These are phyloP conservation scores for Nemapogon koenigi DNA, from an alignment of 2,888 invertebrate species.

Conservation along the genomic window DNA sequence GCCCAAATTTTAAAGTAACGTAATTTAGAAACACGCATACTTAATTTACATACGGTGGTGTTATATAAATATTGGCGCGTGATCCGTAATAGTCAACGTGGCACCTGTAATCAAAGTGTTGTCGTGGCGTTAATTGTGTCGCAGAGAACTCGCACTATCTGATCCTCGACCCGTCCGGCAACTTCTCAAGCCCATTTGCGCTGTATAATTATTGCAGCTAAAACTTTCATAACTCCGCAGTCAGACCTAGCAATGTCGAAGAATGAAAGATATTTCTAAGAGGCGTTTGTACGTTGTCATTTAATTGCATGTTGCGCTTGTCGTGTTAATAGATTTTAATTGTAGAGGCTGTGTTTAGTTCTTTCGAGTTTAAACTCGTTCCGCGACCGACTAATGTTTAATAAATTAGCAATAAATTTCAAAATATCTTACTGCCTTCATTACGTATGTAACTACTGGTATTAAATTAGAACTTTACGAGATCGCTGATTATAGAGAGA, in stretches of 20 bases:
- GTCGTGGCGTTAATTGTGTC: constrained; percentile 40
- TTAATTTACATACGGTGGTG: no score
- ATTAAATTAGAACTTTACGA: constrained; percentile 13
- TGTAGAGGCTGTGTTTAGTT: constrained; percentile 22
- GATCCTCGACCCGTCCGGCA: constrained; percentile 24
- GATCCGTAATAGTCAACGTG: no score
- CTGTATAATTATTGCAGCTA: constrained; percentile 45
- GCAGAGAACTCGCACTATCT: constrained; percentile 30
- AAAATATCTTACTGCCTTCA: constrained; percentile 1
- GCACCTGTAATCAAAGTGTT: constrained; percentile 47
- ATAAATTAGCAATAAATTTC: constrained; percentile 3
- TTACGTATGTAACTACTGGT: constrained; percentile 6
- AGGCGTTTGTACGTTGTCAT: constrained; percentile 39
- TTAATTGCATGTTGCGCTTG: constrained; percentile 47
- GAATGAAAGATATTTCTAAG: constrained; percentile 49
- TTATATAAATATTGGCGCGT: no score
- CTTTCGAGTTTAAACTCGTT: constrained; percentile 25
- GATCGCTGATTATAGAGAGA: constrained; percentile 16
- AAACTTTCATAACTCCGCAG: constrained; percentile 44
- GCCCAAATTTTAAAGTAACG: no score
- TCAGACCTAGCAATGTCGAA: constrained; percentile 28
- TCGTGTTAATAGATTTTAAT: constrained; percentile 58
- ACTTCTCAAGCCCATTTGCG: constrained; percentile 24
- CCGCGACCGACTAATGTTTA: constrained; percentile 1
- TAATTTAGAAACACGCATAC: no score